Conservation (phyloP, 1,140 invertebrate genomes). For the Globodera rostochiensis region DNA sequence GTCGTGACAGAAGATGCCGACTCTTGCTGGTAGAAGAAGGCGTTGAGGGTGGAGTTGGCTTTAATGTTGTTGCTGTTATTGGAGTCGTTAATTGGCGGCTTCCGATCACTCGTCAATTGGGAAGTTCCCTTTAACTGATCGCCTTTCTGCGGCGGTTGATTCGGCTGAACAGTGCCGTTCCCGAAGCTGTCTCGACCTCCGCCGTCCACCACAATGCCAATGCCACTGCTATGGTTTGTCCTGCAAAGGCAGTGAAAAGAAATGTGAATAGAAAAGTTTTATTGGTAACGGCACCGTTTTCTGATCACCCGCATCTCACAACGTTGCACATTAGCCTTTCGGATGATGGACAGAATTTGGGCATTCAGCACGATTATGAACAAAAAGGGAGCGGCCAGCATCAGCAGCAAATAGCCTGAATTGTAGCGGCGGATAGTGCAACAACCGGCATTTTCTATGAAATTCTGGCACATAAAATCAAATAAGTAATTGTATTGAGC, state of each 20-base stretch:
- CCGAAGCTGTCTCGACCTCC: not conserved
- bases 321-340: constrained; percentile 20
- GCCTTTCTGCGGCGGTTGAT: not conserved
- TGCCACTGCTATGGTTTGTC: constrained; percentile 11
- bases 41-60: not conserved
- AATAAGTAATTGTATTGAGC: not conserved
- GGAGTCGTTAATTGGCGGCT: not conserved
- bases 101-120: not conserved
- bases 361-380: constrained; percentile 61
- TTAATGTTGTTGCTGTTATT: not conserved
- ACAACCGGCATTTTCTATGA: not conserved
- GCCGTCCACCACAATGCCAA: not conserved
- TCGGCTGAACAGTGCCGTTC: not conserved
- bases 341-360: constrained; percentile 30
- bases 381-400: constrained; percentile 58
- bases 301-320: constrained; percentile 19
- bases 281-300: not conserved
- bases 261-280: too few species aligned
- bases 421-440: not conserved
- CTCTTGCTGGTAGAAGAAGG: constrained; percentile 7
- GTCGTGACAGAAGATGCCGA: not conserved
- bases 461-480: not conserved
- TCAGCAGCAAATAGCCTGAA: constrained; percentile 53
- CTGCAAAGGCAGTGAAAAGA: not conserved
- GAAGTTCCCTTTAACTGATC: not conserved